Evolutionary conservation across 2,113 vertebrate species (phyloP).

Genomic region (Aplodontia rufa): DNA sequence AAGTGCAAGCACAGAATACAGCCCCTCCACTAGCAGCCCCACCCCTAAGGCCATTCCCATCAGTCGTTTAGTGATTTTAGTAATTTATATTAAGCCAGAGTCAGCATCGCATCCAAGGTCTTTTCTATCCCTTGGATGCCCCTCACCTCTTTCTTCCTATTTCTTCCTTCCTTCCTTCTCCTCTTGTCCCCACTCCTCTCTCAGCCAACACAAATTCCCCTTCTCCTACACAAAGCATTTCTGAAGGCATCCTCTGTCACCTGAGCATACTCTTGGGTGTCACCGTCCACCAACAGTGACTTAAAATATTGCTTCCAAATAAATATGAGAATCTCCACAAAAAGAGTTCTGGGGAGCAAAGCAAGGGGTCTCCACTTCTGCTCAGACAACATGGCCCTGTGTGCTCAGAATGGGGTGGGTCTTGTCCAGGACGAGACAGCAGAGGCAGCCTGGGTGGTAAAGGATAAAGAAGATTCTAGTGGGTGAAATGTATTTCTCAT

Average conservation of each 20-base stretch:
- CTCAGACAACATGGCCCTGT: background rate
- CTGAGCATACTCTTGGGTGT: background rate
- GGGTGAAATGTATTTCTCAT: slow-evolving; percentile 32
- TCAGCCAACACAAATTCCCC: background rate
- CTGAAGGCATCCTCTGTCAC: background rate
- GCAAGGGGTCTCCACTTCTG: background rate
- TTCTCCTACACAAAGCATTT: background rate
- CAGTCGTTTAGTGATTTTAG: background rate
- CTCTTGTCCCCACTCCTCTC: background rate
- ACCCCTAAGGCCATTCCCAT: background rate
- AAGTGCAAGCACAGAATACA: background rate
- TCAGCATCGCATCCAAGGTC: background rate
- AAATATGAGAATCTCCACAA: background rate
- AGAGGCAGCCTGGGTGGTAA: background rate
- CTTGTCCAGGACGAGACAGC: background rate
- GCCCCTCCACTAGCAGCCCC: background rate
- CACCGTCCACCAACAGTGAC: slow-evolving; percentile 4
- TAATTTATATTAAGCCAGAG: background rate
- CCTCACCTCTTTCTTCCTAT: background rate
- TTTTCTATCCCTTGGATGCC: background rate
- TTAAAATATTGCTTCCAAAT: slow-evolving; percentile 56
- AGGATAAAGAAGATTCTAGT: slow-evolving; percentile 5
- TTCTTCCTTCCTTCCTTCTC: background rate
- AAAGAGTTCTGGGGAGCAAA: background rate
- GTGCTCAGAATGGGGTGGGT: background rate